Evolutionary conservation across 2,797 vertebrate species (phyloP), one percentile per base, ranked within the genome.

Genomic region (Micromesistius poutassou): DNA sequence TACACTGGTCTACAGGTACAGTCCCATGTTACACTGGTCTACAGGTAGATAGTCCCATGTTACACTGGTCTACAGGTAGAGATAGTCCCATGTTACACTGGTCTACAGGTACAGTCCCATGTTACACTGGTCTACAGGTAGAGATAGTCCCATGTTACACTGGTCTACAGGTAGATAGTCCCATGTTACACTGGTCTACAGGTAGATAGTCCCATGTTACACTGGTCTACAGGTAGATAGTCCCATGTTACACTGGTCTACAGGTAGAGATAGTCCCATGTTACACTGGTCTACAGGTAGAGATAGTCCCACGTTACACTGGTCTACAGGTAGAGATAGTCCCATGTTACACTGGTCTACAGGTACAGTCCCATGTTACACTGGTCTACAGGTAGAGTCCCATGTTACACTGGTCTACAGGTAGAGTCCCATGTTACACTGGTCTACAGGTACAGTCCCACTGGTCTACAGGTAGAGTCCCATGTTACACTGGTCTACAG

Each of bases 91-190:
- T n/a, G n/a, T n/a, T n/a, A n/a, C n/a, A n/a, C 96, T 99, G 88
- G 97, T 99, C 91, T 99, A 99, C 95, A 97, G 98, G 98, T 99
- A n/a, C n/a, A n/a, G n/a, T n/a, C n/a, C n/a, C n/a, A n/a, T n/a
- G n/a, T n/a, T n/a, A n/a, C n/a, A n/a, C 96, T 99, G 88, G 97
- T 99, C 91, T 99, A 99, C 95, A 97, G 98, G 98, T 99, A n/a
- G n/a, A n/a, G n/a, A n/a, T n/a, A n/a, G n/a, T n/a, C n/a, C n/a
- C n/a, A n/a, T n/a, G n/a, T n/a, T n/a, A n/a, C n/a, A n/a, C 96
- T 99, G 88, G 97, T 99, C 91, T 99, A 99, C 95, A 97, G 98
- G 98, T 99, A n/a, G n/a, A n/a, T n/a, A n/a, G n/a, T n/a, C n/a
- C n/a, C n/a, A n/a, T n/a, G n/a, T n/a, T n/a, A n/a, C n/a, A n/a